Base-by-base conservation (phyloP, 2,888 invertebrate genomes). In the Lymantria dispar region DNA sequence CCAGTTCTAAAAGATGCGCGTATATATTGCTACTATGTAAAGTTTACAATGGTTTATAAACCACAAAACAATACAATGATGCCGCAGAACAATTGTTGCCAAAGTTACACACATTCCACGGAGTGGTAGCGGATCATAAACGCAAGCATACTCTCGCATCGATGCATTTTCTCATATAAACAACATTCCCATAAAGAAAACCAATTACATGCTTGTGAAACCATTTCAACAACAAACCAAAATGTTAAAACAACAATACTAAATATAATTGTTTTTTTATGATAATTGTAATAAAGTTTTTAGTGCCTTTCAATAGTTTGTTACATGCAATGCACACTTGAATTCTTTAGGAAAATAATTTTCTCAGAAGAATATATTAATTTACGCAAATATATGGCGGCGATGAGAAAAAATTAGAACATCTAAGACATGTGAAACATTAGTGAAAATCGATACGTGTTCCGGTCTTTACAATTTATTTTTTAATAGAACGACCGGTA, bases 161-260 rank as follows among this genome's bases (percentile, higher is more conserved):
- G 65, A 72, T 76, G 72, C 76, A 10, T 14, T 61, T 71, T 69
- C 66, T 71, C 78, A 78, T 79, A 80, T 78, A 82, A 79, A 84
- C 85, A 82, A 76, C 74, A 72, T 72, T 66, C 70, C 72, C 78
- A 78, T 80, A 81, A 84, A 83, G 74, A 85, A 87, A 87, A 79
- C 76, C 85, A 85, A 88, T 88, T 84, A 85, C 81, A 86, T 82
- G 85, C 80, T 74, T 72, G 77, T 83, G 83, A 76, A 81, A 72
- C 69, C 70, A 63, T 60, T 69, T 61, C 57, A 65, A 67, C 70
- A 70, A 73, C 67, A 73, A 68, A 63, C 64, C 55, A 72, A 64
- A 70, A 68, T 63, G 64, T 60, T 52, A 57, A 59, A 67, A 64
- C 50, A 15, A 8, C 40, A 7, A 40, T 8, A 14, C 40, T 14